Percentiles rank a stretch among this genome's conserved stretches.
Conservation (phyloP, 1,140 invertebrate species). For the Drosophila biarmipes region DNA sequence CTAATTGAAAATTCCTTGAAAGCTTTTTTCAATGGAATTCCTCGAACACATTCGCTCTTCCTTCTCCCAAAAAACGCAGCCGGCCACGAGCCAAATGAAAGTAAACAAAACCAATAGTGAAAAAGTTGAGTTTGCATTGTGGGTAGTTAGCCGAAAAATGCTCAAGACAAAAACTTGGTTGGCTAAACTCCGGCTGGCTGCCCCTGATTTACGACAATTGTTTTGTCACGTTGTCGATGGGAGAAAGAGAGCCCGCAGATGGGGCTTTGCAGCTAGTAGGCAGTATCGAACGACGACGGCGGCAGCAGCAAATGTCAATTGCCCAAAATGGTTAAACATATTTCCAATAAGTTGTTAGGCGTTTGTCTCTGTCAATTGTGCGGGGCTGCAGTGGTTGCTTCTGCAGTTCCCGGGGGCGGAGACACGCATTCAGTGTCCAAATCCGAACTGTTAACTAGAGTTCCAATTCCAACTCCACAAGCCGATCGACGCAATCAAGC, state of each 20-base stretch:
- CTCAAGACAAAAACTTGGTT: conserved; percentile 21
- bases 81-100: conserved; percentile 76
- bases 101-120: conserved; percentile 60
- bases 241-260: neutral
- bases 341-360: conserved; percentile 79
- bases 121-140: conserved; percentile 49
- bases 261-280: neutral
- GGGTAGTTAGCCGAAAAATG: conserved; percentile 56
- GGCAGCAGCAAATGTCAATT: conserved; percentile 74
- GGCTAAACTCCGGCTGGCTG: conserved; percentile 47
- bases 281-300: conserved; percentile 1
- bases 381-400: conserved; percentile 19
- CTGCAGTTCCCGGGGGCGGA: conserved; percentile 20
- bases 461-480: conserved; percentile 18
- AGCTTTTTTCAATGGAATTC: conserved; percentile 46
- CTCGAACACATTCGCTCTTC: conserved; percentile 11
- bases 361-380: conserved; percentile 67
- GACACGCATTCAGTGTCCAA: conserved; percentile 43
- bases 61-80: conserved; percentile 15
- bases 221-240: conserved; percentile 72
- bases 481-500: conserved; percentile 30
- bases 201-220: conserved; percentile 78
- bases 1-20: conserved; percentile 63
- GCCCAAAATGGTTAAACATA: conserved; percentile 78
- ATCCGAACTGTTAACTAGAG: conserved; percentile 34